Conservation (phyloP, 92 coral and sea anemone genomes). For the Bergia sp. region DNA sequence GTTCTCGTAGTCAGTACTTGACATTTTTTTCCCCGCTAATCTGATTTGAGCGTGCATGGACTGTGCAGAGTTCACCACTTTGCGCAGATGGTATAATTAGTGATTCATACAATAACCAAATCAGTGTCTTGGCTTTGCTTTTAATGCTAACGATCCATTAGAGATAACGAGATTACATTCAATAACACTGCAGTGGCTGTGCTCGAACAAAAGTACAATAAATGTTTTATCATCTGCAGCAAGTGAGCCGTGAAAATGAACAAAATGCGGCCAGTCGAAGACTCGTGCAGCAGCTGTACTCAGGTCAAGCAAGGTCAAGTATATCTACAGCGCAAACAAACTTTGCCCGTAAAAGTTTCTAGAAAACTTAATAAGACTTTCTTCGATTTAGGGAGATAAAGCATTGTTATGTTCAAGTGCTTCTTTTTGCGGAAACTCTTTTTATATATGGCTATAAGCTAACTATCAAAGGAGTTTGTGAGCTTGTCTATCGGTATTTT, state of each 20-base stretch:
- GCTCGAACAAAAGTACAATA: conserved; percentile 30
- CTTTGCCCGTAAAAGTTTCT: conserved; percentile 6
- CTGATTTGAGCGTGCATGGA: neutral
- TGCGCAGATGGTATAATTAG: neutral
- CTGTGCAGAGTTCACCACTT: neutral
- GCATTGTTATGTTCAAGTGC: conserved; percentile 4
- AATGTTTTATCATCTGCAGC: conserved; percentile 42
- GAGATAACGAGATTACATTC: conserved; percentile 33
- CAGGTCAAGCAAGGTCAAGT: conserved; percentile 38
- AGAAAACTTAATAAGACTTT: conserved; percentile 1
- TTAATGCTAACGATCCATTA: conserved; percentile 17
- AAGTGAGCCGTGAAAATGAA: conserved; percentile 46
- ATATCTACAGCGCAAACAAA: conserved; percentile 25
- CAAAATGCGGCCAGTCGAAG: conserved; percentile 5
- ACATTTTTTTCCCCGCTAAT: too few relatives aligned
- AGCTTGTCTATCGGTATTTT: neutral
- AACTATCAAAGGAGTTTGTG: neutral
- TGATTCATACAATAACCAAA: neutral
- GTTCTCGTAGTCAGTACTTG: too few relatives aligned
- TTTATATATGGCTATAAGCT: neutral
- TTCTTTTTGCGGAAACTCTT: neutral
- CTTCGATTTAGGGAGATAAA: conserved; percentile 4
- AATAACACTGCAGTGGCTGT: neutral
- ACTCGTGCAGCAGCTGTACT: conserved; percentile 44
- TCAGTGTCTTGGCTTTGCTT: conserved; percentile 10